Evolutionary conservation across 2,113 vertebrate species (phyloP), one percentile per base, ranked within the genome.

Genomic region (sheep (Ovis aries)): DNA sequence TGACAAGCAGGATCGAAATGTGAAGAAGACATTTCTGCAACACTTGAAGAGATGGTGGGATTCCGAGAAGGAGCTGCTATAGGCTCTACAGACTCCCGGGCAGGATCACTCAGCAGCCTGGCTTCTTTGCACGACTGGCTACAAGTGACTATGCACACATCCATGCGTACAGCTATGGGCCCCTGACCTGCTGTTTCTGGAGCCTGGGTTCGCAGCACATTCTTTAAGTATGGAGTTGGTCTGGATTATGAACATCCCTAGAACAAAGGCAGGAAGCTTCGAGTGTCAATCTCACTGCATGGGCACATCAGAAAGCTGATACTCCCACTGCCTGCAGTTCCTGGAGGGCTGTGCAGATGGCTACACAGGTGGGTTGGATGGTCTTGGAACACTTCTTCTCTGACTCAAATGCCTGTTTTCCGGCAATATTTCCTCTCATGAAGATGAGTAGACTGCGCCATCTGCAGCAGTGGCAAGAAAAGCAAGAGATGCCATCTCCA

Each of bases 1-100:
- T 99, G 98, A 99, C 98, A 98, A 99, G 98, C 95, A 99, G 98
- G 98, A 99, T 99, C 45, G 99, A 64, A 36, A 99, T 99, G 92
- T 99, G 99, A 14, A 99, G 99, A 98, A 99, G 99, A 97, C 99
- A 99, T 98, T 98, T 99, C 90, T 99, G 99, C 97, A 99, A 95
- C 99, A 99, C 95, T 98, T 99, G 95, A 99, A 99, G 87, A 99
- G 98, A 98, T 98, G 99, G 4, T 99, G 98, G 60, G 99, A 98
- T 98, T 99, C 99, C 0, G 99, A 99, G 48, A 99, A 96, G 13
- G 99, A 99, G 88, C 98, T 97, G 92, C 98, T 93, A 31, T 98
- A 67, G 99, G 98, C 82, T 99, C 99, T 93, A 99, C 99, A 14
- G 89, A 7, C 9, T 99, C 99, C 0, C 97, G 15, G 25, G 98